Evolutionary conservation across 2,797 vertebrate species (phyloP).

Genomic region (Tapirus indicus): DNA sequence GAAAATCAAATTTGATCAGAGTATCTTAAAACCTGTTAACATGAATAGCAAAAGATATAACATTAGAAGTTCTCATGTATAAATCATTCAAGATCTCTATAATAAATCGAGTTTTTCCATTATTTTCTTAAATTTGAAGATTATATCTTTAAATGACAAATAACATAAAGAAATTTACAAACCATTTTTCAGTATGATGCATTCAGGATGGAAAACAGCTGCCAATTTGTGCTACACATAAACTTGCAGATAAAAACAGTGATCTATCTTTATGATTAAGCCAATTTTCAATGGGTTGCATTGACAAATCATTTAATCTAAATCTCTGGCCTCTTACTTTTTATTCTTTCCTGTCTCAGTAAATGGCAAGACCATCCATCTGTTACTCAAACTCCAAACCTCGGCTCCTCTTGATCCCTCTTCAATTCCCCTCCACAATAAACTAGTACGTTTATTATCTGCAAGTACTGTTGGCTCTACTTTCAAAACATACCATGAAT

Average conservation of each 20-base stretch:
- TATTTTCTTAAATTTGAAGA: neutral
- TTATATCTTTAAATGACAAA: neutral
- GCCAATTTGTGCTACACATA: neutral
- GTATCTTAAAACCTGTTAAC: neutral
- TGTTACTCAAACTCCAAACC: neutral
- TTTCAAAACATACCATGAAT: neutral
- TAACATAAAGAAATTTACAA: conserved; percentile 6
- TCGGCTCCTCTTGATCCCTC: neutral
- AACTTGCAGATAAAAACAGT: neutral
- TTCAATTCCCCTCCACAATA: neutral
- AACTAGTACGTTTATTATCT: neutral
- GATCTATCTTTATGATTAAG: neutral
- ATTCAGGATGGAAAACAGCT: neutral
- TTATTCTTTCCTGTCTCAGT: neutral
- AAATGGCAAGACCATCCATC: neutral
- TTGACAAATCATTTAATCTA: neutral
- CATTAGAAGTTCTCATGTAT: neutral
- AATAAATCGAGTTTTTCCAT: neutral
- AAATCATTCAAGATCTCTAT: neutral
- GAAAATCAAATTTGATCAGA: neutral
- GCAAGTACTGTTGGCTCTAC: neutral
- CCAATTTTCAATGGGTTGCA: neutral
- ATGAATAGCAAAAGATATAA: neutral
- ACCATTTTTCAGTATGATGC: neutral
- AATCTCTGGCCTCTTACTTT: neutral